Evolutionary conservation across 2,888 invertebrate genomes (phyloP).

Genomic region (Agrochola lota): DNA sequence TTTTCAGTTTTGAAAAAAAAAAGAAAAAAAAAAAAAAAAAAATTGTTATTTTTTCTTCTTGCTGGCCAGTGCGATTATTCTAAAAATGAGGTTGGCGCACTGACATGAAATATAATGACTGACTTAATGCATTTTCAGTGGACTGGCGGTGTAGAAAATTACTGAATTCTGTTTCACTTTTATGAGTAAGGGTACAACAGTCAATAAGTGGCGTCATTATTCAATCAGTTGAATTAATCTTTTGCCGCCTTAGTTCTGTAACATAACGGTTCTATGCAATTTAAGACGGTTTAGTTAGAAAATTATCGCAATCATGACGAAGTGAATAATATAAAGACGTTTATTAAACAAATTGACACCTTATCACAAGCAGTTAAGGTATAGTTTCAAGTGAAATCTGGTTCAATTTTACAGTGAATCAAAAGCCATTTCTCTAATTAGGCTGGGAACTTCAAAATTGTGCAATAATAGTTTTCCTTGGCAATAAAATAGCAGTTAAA

Average conservation of each 20-base stretch:
- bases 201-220: slow-evolving; percentile 74
- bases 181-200: slow-evolving; percentile 63
- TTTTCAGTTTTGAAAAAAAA: too few species aligned
- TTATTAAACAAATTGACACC: slow-evolving; percentile 21
- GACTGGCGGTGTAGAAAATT: too few species aligned
- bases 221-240: slow-evolving; percentile 81
- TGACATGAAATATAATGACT: too few species aligned
- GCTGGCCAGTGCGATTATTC: too few species aligned
- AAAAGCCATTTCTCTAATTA: slow-evolving; percentile 81
- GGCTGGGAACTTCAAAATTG: slow-evolving; percentile 76
- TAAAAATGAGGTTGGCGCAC: too few species aligned
- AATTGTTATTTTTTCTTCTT: too few species aligned
- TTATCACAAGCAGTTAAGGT: slow-evolving; percentile 26
- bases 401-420: slow-evolving; percentile 63
- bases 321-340: slow-evolving; percentile 38
- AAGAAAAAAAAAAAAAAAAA: too few species aligned
- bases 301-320: slow-evolving; percentile 52
- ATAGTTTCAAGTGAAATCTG: slow-evolving; percentile 8
- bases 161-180: slow-evolving; percentile 31
- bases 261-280: slow-evolving; percentile 60
- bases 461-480: slow-evolving; percentile 80
- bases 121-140: too few species aligned
- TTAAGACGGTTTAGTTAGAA: slow-evolving; percentile 49
- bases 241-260: slow-evolving; percentile 79
- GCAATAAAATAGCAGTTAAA: slow-evolving; percentile 79